Evolutionary conservation across 2,888 invertebrate species (phyloP).

Genomic region (Megalurothrips usitatus): DNA sequence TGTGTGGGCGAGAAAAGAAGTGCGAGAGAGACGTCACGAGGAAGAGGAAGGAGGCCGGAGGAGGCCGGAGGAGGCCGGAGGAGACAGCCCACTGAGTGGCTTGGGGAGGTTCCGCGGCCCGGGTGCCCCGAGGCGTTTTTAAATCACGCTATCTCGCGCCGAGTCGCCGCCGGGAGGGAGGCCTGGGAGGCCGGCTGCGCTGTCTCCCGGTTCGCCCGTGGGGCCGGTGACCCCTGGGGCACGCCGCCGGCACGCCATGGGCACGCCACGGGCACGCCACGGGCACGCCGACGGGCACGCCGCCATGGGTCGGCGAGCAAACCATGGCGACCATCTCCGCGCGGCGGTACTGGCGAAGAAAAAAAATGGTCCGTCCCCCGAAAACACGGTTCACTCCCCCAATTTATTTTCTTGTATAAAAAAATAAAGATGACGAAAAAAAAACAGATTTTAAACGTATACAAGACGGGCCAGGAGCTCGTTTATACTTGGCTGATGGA

Average conservation of each 20-base stretch:
- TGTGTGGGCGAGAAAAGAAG: no score
- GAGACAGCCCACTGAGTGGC: no score
- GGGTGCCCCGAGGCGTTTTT: neutral
- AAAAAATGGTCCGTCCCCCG: no score
- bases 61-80: no score
- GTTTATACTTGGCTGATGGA: neutral
- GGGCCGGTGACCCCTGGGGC: neutral
- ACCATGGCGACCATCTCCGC: neutral
- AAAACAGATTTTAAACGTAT: slow-evolving; percentile 34
- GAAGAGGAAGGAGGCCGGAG: no score
- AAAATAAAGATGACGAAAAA: neutral
- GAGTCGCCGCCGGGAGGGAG: neutral
- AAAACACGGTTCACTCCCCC: no score
- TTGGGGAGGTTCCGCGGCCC: no score
- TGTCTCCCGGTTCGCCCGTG: neutral
- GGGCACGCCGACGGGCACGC: neutral
- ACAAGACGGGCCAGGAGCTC: neutral
- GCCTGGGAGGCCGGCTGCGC: neutral
- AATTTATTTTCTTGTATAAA: slow-evolving; percentile 18
- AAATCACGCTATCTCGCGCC: slow-evolving; percentile 4
- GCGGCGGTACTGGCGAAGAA: no score
- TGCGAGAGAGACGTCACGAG: no score
- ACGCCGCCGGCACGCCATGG: neutral
- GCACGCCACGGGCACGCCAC: no score
- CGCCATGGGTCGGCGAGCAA: slow-evolving; percentile 43